phyloP scores from a whole-genome alignment of 2,113 vertebrate genomes.

The Phodopus roborovskii region DNA sequence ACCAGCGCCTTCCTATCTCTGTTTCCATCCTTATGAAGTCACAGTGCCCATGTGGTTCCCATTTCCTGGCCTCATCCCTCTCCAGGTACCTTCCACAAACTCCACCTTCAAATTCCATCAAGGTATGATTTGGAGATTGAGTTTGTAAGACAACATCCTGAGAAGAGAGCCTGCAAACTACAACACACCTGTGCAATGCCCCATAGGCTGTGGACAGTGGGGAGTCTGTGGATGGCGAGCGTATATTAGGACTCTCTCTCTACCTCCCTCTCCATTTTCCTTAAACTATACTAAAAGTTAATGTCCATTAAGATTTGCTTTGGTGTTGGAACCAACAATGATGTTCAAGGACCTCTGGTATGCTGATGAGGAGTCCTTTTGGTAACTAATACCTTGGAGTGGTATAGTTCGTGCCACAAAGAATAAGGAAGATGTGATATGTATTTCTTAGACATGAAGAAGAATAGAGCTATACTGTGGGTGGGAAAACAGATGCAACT shows the following conservation, averaged over 20 bases:
- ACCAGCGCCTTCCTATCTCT: not conserved
- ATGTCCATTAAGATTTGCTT: not conserved
- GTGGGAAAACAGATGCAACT: not conserved
- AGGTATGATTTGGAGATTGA: not conserved
- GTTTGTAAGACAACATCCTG: not conserved
- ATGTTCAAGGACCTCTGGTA: too few species aligned
- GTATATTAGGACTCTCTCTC: not conserved
- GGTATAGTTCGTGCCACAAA: not conserved
- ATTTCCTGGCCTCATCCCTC: not conserved
- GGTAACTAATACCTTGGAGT: not conserved
- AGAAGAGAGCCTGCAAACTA: not conserved
- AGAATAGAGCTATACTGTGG: not conserved
- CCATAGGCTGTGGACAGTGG: not conserved
- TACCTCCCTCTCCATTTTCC: not conserved
- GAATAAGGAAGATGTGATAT: not conserved
- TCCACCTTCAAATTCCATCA: not conserved
- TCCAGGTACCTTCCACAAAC: not conserved
- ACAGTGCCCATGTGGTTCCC: too few species aligned
- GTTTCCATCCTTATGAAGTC: not conserved
- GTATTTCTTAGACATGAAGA: not conserved
- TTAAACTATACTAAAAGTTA: not conserved
- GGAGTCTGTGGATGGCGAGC: not conserved
- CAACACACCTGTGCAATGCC: not conserved
- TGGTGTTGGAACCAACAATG: not conserved
- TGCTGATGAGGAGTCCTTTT: not conserved